Conservation (phyloP, 2,888 invertebrate species). For the Resseliella maxima region DNA sequence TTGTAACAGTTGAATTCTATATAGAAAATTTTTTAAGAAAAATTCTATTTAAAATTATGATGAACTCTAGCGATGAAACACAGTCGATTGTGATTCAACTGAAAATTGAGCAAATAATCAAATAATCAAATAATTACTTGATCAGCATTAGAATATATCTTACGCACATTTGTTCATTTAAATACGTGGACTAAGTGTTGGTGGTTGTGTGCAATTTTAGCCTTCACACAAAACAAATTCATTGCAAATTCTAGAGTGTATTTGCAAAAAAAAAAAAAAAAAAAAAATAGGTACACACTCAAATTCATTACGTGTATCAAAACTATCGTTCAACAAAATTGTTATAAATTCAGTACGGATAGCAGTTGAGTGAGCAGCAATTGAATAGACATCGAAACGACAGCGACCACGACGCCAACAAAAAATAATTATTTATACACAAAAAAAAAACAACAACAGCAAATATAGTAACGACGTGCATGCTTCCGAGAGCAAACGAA, state of each 20-base stretch:
- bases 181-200: not conserved
- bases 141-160: constrained; percentile 14
- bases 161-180: not conserved
- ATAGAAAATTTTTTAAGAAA: not conserved
- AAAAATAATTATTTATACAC: constrained; percentile 28
- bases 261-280: not conserved
- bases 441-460: not conserved
- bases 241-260: constrained; percentile 1
- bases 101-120: not conserved
- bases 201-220: constrained; percentile 5
- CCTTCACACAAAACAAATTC: constrained; percentile 42
- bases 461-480: constrained; percentile 18
- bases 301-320: constrained; percentile 40
- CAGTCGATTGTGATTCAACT: not conserved
- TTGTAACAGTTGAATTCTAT: not conserved
- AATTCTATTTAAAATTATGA: not conserved
- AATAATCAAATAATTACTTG: not conserved
- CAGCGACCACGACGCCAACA: constrained; percentile 24
- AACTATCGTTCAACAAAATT: constrained; percentile 21
- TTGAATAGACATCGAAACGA: constrained; percentile 48
- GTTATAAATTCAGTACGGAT: constrained; percentile 15
- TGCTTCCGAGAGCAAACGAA: not conserved
- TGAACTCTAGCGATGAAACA: not conserved
- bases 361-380: constrained; percentile 34
- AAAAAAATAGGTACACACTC: not conserved